Base-by-base conservation (phyloP, 2,888 invertebrate species). In the Ennomos erosarius region DNA sequence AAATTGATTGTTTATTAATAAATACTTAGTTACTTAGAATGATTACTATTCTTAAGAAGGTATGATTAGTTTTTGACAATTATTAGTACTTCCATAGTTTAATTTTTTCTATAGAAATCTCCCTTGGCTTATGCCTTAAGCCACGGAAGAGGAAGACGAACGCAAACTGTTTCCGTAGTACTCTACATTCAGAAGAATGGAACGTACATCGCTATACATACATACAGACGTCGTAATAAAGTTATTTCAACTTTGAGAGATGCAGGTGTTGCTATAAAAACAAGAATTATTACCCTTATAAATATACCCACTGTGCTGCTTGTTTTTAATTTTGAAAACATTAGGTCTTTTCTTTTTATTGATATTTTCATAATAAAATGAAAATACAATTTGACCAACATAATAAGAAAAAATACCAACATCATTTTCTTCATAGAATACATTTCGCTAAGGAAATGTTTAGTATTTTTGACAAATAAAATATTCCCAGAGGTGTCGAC, bases 151-250 rank as follows among this genome's bases (percentile, higher is more conserved):
- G 75, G 75, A 83, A 83, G 84, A 81, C 76, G 73, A 77, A 85
- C 81, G 81, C 85, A 82, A 86, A 84, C 85, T 77, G 85, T 83
- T 86, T 82, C 82, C 75, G 79, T 79, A 79, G 81, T 79, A 84
- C 85, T 87, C 86, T 83, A 85, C 85, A 89, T 85, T 83, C 84
- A 80, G 82, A 85, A 85, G 84, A 86, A 89, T 88, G 86, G 85
- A 87, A 87, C 80, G 82, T 78, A 78, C 80, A 79, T 76, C 73
- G 71, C 73, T 76, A 75, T 76, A 75, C 74, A 76, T 75, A 79
- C 81, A 60, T 40, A 60, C 51, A 51, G 44, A 56, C 76, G 73
- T 66, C 67, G 69, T 73, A 70, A 71, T 65, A 65, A 63, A 59
- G 61, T 63, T 67, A 76, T 76, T 74, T 71, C 71, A 70, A 69